These are phyloP conservation scores for Aleiodes testaceus DNA, from an alignment of 2,888 invertebrate genomes.

Conservation along the genomic window DNA sequence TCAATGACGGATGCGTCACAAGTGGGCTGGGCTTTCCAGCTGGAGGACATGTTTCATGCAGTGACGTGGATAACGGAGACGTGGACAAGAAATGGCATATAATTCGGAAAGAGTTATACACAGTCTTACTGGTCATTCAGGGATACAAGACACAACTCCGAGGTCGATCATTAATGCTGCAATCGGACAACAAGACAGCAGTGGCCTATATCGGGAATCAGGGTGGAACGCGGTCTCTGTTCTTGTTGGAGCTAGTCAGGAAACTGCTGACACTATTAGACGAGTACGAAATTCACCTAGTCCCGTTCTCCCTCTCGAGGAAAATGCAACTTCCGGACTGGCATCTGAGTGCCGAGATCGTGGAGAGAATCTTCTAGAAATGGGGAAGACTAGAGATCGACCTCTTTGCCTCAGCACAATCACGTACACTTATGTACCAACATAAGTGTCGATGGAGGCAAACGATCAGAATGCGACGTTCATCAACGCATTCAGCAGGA, in stretches of 20 bases:
- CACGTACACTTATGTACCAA: neutral
- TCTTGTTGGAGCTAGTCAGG: neutral
- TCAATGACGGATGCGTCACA: too few relatives aligned
- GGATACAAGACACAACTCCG: too few relatives aligned
- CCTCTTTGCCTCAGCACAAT: neutral
- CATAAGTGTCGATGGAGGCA: neutral
- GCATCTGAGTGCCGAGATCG: conserved; percentile 4
- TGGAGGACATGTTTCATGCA: too few relatives aligned
- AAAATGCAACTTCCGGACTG: neutral
- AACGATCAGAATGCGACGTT: neutral
- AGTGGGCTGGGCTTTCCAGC: too few relatives aligned
- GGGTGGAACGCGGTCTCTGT: neutral
- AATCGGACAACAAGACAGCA: conserved; percentile 5
- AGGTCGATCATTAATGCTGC: too few relatives aligned
- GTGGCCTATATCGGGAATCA: conserved; percentile 11
- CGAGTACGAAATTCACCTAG: neutral
- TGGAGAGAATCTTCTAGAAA: neutral
- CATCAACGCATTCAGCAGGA: conserved; percentile 4
- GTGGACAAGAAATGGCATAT: too few relatives aligned
- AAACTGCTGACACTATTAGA: neutral
- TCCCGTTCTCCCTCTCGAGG: conserved; percentile 5
- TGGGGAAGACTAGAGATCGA: conserved; percentile 2
- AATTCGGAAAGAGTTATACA: too few relatives aligned
- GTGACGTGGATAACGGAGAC: too few relatives aligned
- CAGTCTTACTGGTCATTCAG: too few relatives aligned